Evolutionary conservation across 2,888 invertebrate species (phyloP), one percentile per base, ranked within the genome.

Genomic region (Eumerus sabulonum): DNA sequence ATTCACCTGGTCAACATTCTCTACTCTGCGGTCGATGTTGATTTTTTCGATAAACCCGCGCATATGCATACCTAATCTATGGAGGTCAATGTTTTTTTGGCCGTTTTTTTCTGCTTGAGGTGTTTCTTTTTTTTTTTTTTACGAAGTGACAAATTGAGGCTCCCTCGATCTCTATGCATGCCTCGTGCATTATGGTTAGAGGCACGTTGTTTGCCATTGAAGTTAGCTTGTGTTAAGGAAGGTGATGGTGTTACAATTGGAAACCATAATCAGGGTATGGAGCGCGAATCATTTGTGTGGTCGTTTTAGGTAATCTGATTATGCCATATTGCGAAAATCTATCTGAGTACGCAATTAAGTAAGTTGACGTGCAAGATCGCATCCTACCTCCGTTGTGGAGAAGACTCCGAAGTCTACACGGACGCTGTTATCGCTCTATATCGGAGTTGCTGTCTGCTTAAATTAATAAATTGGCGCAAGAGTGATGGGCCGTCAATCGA

Each of bases 1-100:
- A 73, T 73, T 77, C 77, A 73, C 67, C 63, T 77, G 67, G 77
- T 57, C 67, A 73, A 48, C 67, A 63, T 73, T 73, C 40, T 67
- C 67, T 9, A 67, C 67, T 53, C 40, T 27, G 27, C 27, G 51
- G 14, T 16, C 16, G 35, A 47, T 67, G 76, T 72, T 72, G 57
- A 57, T 63, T 62, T 71, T 72, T 44, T 16, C 12, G 60, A 45
- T 36, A 76, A 54, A 51, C 36, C 56, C 35, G 36, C 36, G 44
- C 27, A 4, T 42, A 19, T 60, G 74, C n/a, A n/a, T n/a, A n/a
- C n/a, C n/a, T n/a, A n/a, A 62, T 47, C n/a, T 7, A 27, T 27
- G 9, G 40, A n/a, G n/a, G 11, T 40, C 11, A 3, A 40, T 0
- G 1, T 0, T 16, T 36, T 12, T 60, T 48, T 50, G 9, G 27